These are phyloP conservation scores for Antrozous pallidus DNA, from an alignment of 2,797 vertebrate genomes.

Conservation along the genomic window DNA sequence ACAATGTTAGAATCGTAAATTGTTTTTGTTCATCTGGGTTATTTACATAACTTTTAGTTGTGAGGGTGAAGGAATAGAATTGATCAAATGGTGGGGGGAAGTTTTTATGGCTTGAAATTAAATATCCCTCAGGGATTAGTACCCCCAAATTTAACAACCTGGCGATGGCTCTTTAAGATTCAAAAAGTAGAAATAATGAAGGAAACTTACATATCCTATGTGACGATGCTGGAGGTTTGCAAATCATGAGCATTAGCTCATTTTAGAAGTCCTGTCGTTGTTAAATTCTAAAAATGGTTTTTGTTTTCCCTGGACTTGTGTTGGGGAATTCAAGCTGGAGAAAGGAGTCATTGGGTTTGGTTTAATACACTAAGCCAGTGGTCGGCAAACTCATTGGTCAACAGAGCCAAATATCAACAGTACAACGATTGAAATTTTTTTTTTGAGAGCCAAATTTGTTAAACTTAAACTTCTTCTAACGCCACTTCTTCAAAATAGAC, in stretches of 20 bases:
- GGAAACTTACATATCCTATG: neutral
- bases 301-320: neutral
- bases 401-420: too few species aligned
- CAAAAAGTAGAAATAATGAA: neutral
- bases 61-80: slow-evolving; percentile 72
- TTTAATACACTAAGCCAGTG: neutral
- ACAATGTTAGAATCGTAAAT: slow-evolving; percentile 76
- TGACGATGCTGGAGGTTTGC: neutral
- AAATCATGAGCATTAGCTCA: neutral
- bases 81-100: slow-evolving; percentile 68
- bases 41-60: slow-evolving; percentile 80
- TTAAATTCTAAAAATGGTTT: neutral
- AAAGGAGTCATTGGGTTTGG: neutral
- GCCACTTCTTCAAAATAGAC: too few species aligned
- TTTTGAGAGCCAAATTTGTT: too few species aligned
- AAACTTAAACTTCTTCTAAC: too few species aligned
- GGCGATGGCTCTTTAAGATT: slow-evolving; percentile 32
- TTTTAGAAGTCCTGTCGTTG: neutral
- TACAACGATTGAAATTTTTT: too few species aligned
- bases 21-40: slow-evolving; percentile 73
- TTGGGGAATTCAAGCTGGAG: neutral
- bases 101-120: slow-evolving; percentile 36
- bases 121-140: neutral
- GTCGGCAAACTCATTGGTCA: too few species aligned
- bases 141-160: slow-evolving; percentile 47